These are phyloP conservation scores for Gobiocypris rarus DNA, from an alignment of 2,113 vertebrate species.

Conservation along the genomic window DNA sequence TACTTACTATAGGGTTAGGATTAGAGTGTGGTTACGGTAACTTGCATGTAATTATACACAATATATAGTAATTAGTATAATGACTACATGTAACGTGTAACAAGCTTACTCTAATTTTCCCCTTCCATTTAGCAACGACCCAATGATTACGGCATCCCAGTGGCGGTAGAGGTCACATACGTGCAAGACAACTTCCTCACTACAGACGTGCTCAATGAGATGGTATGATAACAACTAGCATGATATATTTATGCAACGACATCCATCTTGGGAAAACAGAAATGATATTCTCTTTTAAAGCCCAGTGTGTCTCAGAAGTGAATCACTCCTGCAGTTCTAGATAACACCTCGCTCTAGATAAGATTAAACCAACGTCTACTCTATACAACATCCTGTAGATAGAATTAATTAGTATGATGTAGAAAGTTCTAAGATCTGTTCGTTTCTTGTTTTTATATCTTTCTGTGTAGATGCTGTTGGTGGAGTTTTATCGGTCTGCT, in stretches of 20 bases:
- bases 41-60: too few species aligned
- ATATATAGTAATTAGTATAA: too few species aligned
- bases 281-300: not conserved
- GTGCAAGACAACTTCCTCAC: constrained; percentile 94
- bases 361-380: not conserved
- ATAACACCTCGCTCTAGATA: constrained; percentile 16
- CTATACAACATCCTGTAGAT: not conserved
- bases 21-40: too few species aligned
- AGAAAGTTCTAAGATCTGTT: not conserved
- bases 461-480: constrained; percentile 82
- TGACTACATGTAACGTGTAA: too few species aligned
- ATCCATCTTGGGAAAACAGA: not conserved
- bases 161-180: constrained; percentile 93
- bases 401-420: not conserved
- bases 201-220: constrained; percentile 93
- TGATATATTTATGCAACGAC: not conserved
- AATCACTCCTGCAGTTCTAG: not conserved
- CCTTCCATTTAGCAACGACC: constrained; percentile 83
- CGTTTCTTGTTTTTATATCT: not conserved
- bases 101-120: not conserved
- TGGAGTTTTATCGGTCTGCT: constrained; percentile 90
- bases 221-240: constrained; percentile 75
- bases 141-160: constrained; percentile 94
- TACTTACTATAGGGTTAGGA: too few species aligned
- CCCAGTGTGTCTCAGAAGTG: not conserved